Percentiles rank a stretch among this genome's conserved stretches.
phyloP scores from a whole-genome alignment of 2,797 vertebrate species.

The Aldrovandia affinis region DNA sequence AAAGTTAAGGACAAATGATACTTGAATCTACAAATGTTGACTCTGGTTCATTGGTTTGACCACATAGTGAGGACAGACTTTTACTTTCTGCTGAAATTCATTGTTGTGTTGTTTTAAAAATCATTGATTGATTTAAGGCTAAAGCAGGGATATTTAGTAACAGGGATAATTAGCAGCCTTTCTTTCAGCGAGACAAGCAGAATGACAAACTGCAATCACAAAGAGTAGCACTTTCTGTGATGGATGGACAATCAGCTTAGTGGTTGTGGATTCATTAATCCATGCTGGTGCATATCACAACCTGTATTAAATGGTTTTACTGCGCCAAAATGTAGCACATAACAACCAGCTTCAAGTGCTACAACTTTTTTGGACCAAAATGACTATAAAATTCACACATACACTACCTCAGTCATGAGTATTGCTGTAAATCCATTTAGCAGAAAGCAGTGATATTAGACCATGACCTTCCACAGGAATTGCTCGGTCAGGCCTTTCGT shows the following conservation, averaged over 20 bases:
- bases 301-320: background rate
- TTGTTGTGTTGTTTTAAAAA: background rate
- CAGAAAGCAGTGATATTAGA: background rate
- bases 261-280: background rate
- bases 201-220: background rate
- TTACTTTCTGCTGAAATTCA: background rate
- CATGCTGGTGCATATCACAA: background rate
- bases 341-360: background rate
- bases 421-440: background rate
- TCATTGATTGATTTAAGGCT: background rate
- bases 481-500: background rate
- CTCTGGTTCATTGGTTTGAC: too few species aligned
- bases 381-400: background rate
- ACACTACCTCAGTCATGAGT: background rate
- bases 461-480: background rate
- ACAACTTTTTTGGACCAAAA: background rate
- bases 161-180: background rate
- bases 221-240: constrained; percentile 10
- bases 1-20: too few species aligned
- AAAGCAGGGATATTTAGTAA: background rate
- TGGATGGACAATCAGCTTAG: constrained; percentile 3
- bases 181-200: background rate
- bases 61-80: background rate
- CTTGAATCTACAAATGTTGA: too few species aligned
- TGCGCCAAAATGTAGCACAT: background rate